These are phyloP conservation scores for Phallusia fumigata DNA, from an alignment of 23 tunicate genomes.

Conservation along the genomic window DNA sequence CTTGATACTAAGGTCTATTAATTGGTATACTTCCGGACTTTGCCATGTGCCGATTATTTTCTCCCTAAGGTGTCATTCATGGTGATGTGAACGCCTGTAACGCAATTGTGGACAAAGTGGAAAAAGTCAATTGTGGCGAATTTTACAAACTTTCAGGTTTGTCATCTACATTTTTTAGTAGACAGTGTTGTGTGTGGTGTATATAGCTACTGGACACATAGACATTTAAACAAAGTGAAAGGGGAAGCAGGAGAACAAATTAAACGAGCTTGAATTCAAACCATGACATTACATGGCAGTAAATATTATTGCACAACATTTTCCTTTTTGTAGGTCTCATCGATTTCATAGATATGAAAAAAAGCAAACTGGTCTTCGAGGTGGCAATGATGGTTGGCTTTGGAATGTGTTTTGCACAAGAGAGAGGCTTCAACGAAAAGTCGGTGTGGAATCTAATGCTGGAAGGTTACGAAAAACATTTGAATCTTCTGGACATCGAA, in stretches of 20 bases:
- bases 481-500: neutral
- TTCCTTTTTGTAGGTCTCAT: neutral
- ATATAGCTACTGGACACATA: no score
- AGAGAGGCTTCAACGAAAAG: neutral
- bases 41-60: no score
- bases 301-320: no score
- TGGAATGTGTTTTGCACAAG: neutral
- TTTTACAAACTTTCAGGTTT: neutral
- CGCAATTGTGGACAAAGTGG: neutral
- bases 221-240: no score
- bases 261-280: no score
- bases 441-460: neutral
- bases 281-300: no score
- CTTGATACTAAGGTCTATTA: no score
- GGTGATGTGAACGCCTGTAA: neutral
- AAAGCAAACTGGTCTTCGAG: constrained; percentile 10
- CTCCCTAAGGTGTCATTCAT: neutral
- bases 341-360: constrained; percentile 1
- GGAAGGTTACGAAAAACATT: neutral
- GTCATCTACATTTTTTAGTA: neutral
- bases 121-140: neutral
- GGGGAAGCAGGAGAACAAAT: no score
- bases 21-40: no score
- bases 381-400: neutral
- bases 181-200: no score